phyloP scores from a whole-genome alignment of 2,797 vertebrate genomes.

The Chelmon rostratus region DNA sequence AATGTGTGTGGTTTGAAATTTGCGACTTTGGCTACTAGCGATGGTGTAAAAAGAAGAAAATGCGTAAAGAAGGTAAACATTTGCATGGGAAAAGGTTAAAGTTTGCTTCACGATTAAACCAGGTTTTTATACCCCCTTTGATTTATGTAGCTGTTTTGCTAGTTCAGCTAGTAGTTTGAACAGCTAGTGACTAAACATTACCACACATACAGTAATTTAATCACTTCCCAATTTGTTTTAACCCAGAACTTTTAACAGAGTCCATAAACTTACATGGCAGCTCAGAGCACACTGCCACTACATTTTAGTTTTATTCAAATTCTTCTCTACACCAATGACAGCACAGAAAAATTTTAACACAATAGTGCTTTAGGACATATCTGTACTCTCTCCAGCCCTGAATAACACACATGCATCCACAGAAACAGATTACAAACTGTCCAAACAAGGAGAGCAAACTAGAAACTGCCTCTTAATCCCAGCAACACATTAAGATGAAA shows the following conservation, averaged over 20 bases:
- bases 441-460: constrained; percentile 63
- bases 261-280: neutral
- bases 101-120: neutral
- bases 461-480: constrained; percentile 73
- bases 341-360: constrained; percentile 13
- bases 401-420: constrained; percentile 19
- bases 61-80: too few relatives aligned
- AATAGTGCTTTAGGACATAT: constrained; percentile 17
- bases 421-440: constrained; percentile 61
- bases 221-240: neutral
- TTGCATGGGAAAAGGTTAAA: neutral
- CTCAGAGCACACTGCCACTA: neutral
- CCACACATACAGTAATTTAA: too few relatives aligned
- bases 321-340: neutral
- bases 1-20: neutral
- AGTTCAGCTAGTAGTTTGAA: neutral
- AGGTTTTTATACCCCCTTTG: neutral
- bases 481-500: constrained; percentile 74
- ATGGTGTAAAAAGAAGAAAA: neutral
- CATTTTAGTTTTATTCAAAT: neutral
- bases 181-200: neutral
- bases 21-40: neutral
- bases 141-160: neutral
- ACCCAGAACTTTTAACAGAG: too few relatives aligned
- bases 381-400: constrained; percentile 18